A percentile compares a stretch with the other conserved stretches of the same genome.
Conservation (phyloP, 2,888 invertebrate species). For the Xestoiulus laeticollis region DNA sequence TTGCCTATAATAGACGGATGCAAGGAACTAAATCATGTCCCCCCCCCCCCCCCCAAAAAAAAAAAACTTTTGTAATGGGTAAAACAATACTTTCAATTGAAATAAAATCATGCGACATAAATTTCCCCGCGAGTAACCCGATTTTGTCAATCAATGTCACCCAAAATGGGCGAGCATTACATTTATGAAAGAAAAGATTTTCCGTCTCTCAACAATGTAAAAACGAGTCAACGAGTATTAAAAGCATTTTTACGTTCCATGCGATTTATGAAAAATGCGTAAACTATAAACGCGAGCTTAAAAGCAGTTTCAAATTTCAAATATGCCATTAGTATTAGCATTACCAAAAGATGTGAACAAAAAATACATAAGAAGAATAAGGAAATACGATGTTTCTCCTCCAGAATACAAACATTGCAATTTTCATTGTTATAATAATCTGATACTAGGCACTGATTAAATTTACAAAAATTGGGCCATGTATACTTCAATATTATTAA, state of each 20-base stretch:
- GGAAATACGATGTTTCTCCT: background rate
- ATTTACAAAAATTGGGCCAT: background rate
- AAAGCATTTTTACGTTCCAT: background rate
- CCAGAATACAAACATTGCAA: background rate
- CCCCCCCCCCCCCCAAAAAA: too few relatives aligned
- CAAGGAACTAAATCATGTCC: background rate
- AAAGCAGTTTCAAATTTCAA: background rate
- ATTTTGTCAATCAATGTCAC: conserved; percentile 36
- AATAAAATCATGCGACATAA: background rate
- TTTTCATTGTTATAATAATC: background rate
- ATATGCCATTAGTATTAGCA: conserved; percentile 2
- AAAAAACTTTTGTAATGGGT: conserved; percentile 25
- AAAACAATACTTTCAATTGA: background rate
- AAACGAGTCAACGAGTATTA: conserved; percentile 11
- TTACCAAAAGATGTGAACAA: background rate
- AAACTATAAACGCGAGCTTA: background rate
- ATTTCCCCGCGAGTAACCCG: conserved; percentile 29
- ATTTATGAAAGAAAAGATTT: background rate
- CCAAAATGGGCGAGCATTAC: background rate
- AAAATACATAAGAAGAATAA: background rate
- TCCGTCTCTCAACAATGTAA: background rate
- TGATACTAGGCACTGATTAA: background rate
- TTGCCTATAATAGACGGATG: background rate
- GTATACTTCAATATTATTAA: background rate
- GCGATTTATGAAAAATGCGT: background rate